Evolutionary conservation across 2,797 vertebrate genomes (phyloP).

Genomic region (Molossus alvarezi): DNA sequence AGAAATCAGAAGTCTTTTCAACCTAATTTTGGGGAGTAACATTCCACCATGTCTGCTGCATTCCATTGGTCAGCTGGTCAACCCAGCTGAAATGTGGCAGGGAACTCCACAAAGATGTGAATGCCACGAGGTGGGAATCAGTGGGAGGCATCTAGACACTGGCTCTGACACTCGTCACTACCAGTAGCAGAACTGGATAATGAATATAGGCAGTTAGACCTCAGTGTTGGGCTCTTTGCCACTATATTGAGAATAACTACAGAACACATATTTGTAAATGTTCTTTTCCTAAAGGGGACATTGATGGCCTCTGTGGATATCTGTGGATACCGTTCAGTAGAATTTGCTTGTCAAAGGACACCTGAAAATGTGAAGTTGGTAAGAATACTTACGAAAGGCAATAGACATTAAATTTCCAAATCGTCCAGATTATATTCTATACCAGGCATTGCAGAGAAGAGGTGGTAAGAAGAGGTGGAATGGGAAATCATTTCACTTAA

Average conservation of each 20-base stretch:
- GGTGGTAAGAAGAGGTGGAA: background rate
- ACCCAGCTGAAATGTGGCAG: background rate
- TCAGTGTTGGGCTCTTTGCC: background rate
- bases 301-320: background rate
- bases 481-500: slow-evolving; percentile 6
- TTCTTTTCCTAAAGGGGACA: background rate
- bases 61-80: background rate
- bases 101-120: background rate
- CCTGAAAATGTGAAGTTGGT: background rate
- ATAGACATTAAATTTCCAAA: background rate
- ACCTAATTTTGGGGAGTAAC: background rate
- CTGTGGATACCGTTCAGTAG: background rate
- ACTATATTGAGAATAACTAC: background rate
- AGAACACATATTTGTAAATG: background rate
- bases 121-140: background rate
- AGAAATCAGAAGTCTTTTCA: background rate
- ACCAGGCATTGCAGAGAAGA: background rate
- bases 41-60: background rate
- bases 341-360: slow-evolving; percentile 16
- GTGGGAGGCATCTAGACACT: rapidly evolving
- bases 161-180: background rate
- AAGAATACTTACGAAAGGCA: slow-evolving; percentile 35
- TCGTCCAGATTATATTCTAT: background rate
- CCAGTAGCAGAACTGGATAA: background rate
- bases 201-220: background rate